Evolutionary conservation across 2,797 vertebrate species (phyloP), one percentile per base, ranked within the genome.

Genomic region (Liparis tanakae): DNA sequence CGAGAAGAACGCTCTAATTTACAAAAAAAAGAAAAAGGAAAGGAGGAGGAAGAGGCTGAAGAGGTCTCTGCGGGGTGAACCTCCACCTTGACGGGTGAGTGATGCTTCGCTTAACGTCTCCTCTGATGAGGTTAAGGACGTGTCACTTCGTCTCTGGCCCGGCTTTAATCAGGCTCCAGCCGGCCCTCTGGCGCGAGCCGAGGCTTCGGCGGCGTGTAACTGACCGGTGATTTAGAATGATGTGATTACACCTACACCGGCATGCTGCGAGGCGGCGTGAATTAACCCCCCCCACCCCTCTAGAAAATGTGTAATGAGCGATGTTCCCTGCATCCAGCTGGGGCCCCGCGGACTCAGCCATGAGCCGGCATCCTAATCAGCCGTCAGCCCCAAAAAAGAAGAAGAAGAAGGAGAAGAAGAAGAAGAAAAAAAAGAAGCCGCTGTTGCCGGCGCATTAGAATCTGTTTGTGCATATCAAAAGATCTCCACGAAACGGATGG

Each of bases 291-390:
- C 61, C 71, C 78, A 71, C 61, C 1, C 43, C 57, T 75, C 75
- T 68, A 82, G 88, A 94, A 94, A 87, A 90, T 76, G 84, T 85
- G 87, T 94, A 94, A 95, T 94, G 94, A 95, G 93, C 90, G 92
- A 93, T 93, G 93, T 94, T 94, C 93, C 88, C 84, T 79, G 87
- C 85, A 73, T 86, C 94, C 94, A 94, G 94, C 92, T 95, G 94
- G 85, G 94, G 91, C 90, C 93, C 88, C 70, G 88, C 82, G 80
- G 92, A 89, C 89, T 87, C 85, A 85, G 89, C 87, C 94, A 94
- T 95, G 94, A 95, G 88, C 89, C 68, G 85, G 93, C 94, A 95
- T 94, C 89, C 93, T 95, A 94, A 95, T 95, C 94, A 94, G 90
- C 87, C 84, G 87, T 94, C 92, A 94, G 88, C 83, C 39, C 5